Evolutionary conservation across 1,140 invertebrate genomes (phyloP), one percentile per base, ranked within the genome.

Genomic region (Tetramorium simillimum): DNA sequence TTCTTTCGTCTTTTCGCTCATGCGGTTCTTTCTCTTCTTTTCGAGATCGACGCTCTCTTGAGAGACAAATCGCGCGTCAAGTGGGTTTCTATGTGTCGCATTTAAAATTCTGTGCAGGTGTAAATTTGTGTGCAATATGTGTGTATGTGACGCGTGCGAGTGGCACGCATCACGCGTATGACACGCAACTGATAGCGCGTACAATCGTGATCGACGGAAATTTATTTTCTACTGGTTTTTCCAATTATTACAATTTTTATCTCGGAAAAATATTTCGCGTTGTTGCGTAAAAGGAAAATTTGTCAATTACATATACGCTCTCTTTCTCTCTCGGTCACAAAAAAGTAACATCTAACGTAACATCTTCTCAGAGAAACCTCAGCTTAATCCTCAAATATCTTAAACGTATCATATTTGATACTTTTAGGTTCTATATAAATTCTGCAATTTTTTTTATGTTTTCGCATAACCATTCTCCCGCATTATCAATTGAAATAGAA

Each of bases 101-200:
- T 40, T 12, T 69, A 6, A 69, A 24, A 73, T 18, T 60, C 37
- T 10, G 24, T 4, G 12, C 14, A 24, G 5, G 24, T 43, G 51
- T 33, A 60, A 73, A 28, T 70, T 10, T 10, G 6, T 58, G 51
- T n/a, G 24, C 16, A 10, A 56, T 21, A 12, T 70, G 16, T 28
- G 24, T 21, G 18, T 70, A 16, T 33, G 28, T 70, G 46, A 16
- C 49, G 33, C n/a, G 46, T 37, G 28, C 4, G 24, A 33, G 9
- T 5, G 33, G 3, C 63, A 58, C 37, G 62, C 21, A 21, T 82
- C 9, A 21, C 40, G 40, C n/a, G 40, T 84, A 28, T 60, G 80
- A 46, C 40, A 60, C 24, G 12, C 21, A 21, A 43, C 21, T 84
- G 69, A 82, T 82, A 73, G 18, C 80, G 40, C 33, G 65, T 43